Percentiles rank a stretch among this genome's conserved stretches.
Evolutionary conservation across 2,888 invertebrate genomes (phyloP).

Genomic region (Tetrapedia diversipes): DNA sequence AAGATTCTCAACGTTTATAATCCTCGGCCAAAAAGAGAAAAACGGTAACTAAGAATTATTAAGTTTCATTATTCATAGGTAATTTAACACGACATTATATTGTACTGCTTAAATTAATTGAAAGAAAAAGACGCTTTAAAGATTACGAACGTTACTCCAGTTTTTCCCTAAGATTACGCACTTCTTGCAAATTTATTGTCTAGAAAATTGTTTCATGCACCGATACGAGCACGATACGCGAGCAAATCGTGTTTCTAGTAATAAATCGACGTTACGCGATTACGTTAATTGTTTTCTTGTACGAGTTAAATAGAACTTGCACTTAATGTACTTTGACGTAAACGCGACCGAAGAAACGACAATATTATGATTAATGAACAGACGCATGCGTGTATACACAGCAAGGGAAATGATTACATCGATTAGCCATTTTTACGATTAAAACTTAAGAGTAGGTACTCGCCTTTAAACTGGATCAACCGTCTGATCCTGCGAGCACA

Average conservation of each 20-base stretch:
- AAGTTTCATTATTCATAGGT: neutral
- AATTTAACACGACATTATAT: neutral
- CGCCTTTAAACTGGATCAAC: neutral
- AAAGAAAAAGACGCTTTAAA: neutral
- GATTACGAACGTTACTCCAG: neutral
- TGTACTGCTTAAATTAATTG: neutral
- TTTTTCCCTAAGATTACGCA: too few relatives aligned
- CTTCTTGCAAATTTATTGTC: neutral
- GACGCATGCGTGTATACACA: neutral
- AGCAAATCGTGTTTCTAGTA: constrained; percentile 2
- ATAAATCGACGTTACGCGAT: constrained; percentile 25
- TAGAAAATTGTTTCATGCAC: constrained; percentile 1
- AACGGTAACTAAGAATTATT: neutral
- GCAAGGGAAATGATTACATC: neutral
- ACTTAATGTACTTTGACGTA: constrained; percentile 1
- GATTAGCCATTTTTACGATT: constrained; percentile 3
- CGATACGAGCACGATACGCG: neutral
- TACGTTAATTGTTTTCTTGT: constrained; percentile 31
- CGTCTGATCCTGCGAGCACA: neutral
- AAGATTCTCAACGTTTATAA: neutral
- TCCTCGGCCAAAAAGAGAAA: neutral
- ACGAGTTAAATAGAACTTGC: constrained; percentile 31
- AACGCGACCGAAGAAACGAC: neutral
- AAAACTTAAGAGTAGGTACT: neutral
- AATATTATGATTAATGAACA: neutral